Percentiles rank a stretch among this genome's conserved stretches.
Conservation (phyloP, 2,113 vertebrate species). For the Trematocara zebra region DNA sequence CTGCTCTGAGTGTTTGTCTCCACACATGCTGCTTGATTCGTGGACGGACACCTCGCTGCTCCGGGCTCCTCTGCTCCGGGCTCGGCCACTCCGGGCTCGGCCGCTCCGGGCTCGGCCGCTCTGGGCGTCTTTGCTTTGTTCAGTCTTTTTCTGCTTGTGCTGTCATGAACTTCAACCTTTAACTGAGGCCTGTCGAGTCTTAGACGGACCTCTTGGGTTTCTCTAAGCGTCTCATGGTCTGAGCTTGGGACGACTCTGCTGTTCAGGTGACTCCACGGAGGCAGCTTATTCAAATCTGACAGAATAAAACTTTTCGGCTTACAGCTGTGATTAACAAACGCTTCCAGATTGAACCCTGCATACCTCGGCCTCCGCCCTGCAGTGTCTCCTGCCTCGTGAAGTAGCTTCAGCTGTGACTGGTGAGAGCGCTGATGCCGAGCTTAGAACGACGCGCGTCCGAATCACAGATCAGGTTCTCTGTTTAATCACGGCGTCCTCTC, state of each 20-base stretch:
- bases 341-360: background rate
- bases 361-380: background rate
- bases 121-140: background rate
- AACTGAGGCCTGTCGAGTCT: background rate
- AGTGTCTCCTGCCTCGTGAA: background rate
- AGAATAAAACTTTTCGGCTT: background rate
- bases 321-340: background rate
- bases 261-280: fast-evolving
- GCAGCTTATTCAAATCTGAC: fast-evolving
- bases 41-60: background rate
- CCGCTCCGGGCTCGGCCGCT: fast-evolving
- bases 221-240: background rate
- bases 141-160: background rate
- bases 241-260: background rate
- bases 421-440: background rate
- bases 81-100: fast-evolving
- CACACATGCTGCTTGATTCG: background rate
- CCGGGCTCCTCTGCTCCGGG: fast-evolving
- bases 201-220: background rate
- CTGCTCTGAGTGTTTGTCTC: background rate
- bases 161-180: background rate
- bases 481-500: background rate
- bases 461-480: background rate
- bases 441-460: background rate
- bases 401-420: background rate